These are phyloP conservation scores for Eulemur macaco DNA, from an alignment of 2,113 vertebrate species.

Conservation along the genomic window DNA sequence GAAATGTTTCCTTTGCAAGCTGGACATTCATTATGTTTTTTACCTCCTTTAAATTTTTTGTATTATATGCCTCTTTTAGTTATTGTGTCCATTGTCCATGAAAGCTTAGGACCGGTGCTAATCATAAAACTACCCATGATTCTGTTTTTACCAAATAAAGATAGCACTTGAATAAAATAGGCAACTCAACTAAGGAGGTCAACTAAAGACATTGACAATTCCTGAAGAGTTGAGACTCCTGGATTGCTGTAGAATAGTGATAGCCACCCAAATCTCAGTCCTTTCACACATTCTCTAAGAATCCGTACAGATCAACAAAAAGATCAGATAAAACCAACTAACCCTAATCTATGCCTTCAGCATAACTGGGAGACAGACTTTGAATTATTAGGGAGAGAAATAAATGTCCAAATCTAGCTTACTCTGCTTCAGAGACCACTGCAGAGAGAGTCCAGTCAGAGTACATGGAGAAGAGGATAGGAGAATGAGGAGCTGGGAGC, in stretches of 20 bases:
- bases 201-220: background rate
- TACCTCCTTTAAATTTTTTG: background rate
- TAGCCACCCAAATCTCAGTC: background rate
- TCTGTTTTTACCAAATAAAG: slow-evolving; percentile 22
- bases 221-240: background rate
- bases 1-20: background rate
- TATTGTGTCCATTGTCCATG: background rate
- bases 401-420: background rate
- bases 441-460: background rate
- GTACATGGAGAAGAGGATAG: background rate
- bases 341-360: background rate
- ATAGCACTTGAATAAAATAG: background rate
- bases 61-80: background rate
- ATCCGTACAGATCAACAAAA: background rate
- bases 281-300: background rate
- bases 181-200: background rate
- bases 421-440: background rate
- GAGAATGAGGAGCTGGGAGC: background rate
- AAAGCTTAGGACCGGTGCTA: background rate
- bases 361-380: background rate
- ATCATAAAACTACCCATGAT: background rate
- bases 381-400: background rate
- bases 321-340: background rate
- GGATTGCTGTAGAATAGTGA: background rate
- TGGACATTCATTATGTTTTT: background rate